Conservation (phyloP, 2,113 vertebrate species). For the Gorsachius goisagi region DNA sequence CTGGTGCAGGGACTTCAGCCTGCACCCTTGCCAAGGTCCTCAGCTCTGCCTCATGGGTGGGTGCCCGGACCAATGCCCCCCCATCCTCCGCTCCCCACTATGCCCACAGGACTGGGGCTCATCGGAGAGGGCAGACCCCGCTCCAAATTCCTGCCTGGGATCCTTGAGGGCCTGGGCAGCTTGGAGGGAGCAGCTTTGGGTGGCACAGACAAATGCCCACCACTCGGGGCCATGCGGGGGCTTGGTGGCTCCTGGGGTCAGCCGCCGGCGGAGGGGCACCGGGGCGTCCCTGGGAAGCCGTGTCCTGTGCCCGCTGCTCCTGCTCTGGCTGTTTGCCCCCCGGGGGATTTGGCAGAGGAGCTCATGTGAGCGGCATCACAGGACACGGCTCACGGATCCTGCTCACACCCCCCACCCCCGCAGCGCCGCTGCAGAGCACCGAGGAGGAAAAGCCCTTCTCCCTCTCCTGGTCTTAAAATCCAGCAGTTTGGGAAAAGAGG, state of each 20-base stretch:
- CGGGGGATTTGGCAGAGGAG: background rate
- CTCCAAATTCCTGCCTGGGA: background rate
- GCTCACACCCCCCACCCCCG: background rate
- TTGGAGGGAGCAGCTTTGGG: accelerated
- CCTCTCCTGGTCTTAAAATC: background rate
- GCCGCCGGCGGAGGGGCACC: background rate
- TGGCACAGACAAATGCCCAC: background rate
- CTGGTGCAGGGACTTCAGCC: background rate
- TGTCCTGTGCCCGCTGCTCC: background rate
- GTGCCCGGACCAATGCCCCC: background rate
- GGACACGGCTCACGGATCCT: background rate
- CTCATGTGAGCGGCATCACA: conserved; percentile 30
- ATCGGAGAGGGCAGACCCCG: background rate
- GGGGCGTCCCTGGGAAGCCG: accelerated
- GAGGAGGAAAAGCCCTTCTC: background rate
- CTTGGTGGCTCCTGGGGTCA: background rate
- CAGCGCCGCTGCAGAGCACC: accelerated
- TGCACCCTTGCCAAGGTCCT: background rate
- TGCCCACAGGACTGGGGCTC: background rate
- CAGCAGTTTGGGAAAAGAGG: background rate
- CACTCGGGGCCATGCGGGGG: accelerated
- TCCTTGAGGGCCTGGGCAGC: background rate
- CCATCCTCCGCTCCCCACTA: background rate
- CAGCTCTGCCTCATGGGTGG: background rate
- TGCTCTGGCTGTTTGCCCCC: background rate